Evolutionary conservation across 2,113 vertebrate species (phyloP), one percentile per base, ranked within the genome.

Genomic region (Python bivittatus): DNA sequence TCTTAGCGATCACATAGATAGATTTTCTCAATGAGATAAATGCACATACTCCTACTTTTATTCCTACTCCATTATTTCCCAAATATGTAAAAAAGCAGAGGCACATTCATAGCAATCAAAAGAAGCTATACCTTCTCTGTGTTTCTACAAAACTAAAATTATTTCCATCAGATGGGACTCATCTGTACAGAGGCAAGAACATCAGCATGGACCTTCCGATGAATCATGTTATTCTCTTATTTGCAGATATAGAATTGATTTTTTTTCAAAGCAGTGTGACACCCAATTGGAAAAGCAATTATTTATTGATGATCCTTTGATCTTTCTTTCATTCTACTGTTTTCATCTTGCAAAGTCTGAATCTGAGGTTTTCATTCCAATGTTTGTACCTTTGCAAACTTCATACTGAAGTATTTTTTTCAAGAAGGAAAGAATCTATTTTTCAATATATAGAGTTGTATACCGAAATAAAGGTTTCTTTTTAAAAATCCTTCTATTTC

Each of bases 291-390:
- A 1, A 94, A 92, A n/a, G 88, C 38, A 90, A 68, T 38, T n/a
- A 61, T 38, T 89, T 91, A 93, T 52, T 90, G 38, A 91, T 23
- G 48, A 64, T 64, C 61, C 92, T 56, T 93, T 92, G 86, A 93
- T 92, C 29, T 94, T 90, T 33, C 27, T 84, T 95, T 84, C 57
- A 88, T 91, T 93, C 53, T 33, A 7, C 11, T 52, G 53, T 64
- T 94, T 94, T 84, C 88, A 83, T 93, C 60, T 83, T 94, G 87
- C 79, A 94, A 79, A 89, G 11, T 48, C 79, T 87, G 22, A 4
- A 79, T 42, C 8, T 0, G 0, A 57, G 12, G 11, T 68, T 91
- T 90, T 86, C 88, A 90, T 92, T 91, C 29, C 92, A 93, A 52
- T 20, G 42, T 56, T 88, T 84, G 0, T 29, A 48, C 90, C 94